A percentile compares a stretch with the other conserved stretches of the same genome.
Conservation (phyloP, 92 coral and sea anemone species). For the Phymanthus crucifer region DNA sequence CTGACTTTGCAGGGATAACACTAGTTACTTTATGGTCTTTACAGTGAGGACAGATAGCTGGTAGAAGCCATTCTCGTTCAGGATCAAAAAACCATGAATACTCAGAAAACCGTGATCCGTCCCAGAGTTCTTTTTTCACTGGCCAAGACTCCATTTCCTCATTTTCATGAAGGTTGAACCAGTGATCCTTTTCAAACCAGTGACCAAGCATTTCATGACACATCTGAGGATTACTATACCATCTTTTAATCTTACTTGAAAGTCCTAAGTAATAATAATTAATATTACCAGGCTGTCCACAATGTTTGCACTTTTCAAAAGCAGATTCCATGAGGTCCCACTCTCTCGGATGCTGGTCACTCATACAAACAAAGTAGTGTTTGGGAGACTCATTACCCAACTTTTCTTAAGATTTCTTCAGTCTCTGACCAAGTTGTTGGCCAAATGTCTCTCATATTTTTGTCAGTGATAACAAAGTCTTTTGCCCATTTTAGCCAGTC, state of each 20-base stretch:
- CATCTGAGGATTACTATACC: slow-evolving; percentile 53
- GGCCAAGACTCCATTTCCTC: slow-evolving; percentile 2
- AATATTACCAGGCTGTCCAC: slow-evolving; percentile 50
- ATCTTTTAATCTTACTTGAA: slow-evolving; percentile 54
- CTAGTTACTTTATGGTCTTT: too few species aligned
- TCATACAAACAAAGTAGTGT: slow-evolving; percentile 62
- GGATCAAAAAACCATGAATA: slow-evolving; percentile 68
- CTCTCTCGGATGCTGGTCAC: slow-evolving; percentile 46
- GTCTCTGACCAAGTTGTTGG: slow-evolving; percentile 58
- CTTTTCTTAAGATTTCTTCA: slow-evolving; percentile 40
- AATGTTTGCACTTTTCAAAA: slow-evolving; percentile 47
- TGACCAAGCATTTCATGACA: slow-evolving; percentile 68
- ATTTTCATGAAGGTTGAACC: slow-evolving; percentile 35
- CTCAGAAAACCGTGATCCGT: slow-evolving; percentile 59
- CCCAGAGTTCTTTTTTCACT: slow-evolving; percentile 56
- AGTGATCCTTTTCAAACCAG: slow-evolving; percentile 69
- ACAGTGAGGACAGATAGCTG: slow-evolving; percentile 67
- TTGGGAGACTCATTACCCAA: slow-evolving; percentile 56
- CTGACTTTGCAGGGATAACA: too few species aligned
- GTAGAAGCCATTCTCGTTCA: slow-evolving; percentile 56
- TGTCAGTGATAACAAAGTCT: too few species aligned
- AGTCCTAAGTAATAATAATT: slow-evolving; percentile 68
- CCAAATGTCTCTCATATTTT: slow-evolving; percentile 37
- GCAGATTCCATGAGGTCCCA: slow-evolving; percentile 69
- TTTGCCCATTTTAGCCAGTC: too few species aligned